Conservation (phyloP, 1,140 invertebrate genomes). For the Reticulitermes speratus region DNA sequence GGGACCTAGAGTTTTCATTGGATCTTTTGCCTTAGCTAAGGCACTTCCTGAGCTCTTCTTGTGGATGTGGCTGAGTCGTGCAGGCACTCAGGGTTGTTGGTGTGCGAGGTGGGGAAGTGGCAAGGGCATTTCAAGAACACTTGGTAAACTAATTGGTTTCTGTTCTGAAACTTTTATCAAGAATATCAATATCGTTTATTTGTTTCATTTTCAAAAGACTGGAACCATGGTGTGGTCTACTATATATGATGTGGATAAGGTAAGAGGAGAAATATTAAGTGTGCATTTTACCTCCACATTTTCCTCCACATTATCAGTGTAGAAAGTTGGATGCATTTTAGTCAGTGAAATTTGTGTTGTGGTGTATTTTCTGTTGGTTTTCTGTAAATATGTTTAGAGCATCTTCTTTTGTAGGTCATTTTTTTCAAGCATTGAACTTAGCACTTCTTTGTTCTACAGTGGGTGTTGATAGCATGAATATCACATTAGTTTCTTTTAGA, state of each 20-base stretch:
- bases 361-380: not conserved
- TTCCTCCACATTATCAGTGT: not conserved
- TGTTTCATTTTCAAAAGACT: constrained; percentile 17
- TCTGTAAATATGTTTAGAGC: not conserved
- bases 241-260: not conserved
- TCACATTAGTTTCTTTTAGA: too few species aligned
- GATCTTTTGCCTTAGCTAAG: not conserved
- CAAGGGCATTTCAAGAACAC: constrained; percentile 7
- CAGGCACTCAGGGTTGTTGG: constrained; percentile 4
- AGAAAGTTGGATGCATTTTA: not conserved
- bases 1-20: not conserved
- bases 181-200: not conserved
- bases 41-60: not conserved
- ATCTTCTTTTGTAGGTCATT: too few species aligned
- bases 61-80: not conserved
- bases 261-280: not conserved
- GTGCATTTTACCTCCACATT: not conserved
- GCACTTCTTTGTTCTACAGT: too few species aligned
- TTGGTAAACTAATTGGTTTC: not conserved
- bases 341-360: not conserved
- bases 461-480: too few species aligned
- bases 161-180: not conserved
- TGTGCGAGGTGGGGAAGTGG: constrained; percentile 3
- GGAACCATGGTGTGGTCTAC: constrained; percentile 16
- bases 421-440: too few species aligned